Percentiles rank a stretch among this genome's conserved stretches.
Conservation (phyloP, 23 tunicate species). For the Trididemnum nubilum region DNA sequence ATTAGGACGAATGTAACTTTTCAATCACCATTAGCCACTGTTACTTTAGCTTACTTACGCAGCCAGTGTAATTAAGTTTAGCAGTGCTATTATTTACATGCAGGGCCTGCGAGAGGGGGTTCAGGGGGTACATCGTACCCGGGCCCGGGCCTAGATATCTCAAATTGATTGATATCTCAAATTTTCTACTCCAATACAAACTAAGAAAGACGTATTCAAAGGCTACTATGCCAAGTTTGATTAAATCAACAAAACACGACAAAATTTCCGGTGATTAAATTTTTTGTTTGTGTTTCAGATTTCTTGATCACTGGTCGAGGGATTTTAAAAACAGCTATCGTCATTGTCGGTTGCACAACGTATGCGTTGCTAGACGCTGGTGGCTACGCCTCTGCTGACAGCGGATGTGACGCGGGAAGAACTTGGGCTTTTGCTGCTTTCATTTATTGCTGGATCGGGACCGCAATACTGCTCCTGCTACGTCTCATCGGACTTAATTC, state of each 20-base stretch:
- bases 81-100: too few relatives aligned
- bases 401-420: conserved; percentile 40
- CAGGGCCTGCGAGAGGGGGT: too few relatives aligned
- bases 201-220: background rate
- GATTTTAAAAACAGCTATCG: conserved; percentile 47
- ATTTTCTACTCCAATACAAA: background rate
- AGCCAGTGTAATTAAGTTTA: too few relatives aligned
- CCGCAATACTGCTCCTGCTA: conserved; percentile 23
- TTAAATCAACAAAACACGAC: background rate
- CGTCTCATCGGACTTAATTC: conserved; percentile 26
- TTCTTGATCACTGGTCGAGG: conserved; percentile 45
- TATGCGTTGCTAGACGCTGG: conserved; percentile 63
- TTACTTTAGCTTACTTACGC: too few relatives aligned
- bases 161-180: background rate
- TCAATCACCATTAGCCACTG: too few relatives aligned
- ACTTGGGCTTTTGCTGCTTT: conserved; percentile 39
- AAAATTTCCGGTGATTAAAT: background rate
- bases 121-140: too few relatives aligned
- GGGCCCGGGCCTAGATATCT: too few relatives aligned
- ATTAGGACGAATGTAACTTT: too few relatives aligned
- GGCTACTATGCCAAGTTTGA: background rate
- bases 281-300: conserved; percentile 5
- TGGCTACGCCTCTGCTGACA: conserved; percentile 23
- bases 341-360: conserved; percentile 69
- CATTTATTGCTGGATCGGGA: conserved; percentile 46